Base-by-base conservation (phyloP, 2,888 invertebrate genomes). In the Gisinianus flammeolus region DNA sequence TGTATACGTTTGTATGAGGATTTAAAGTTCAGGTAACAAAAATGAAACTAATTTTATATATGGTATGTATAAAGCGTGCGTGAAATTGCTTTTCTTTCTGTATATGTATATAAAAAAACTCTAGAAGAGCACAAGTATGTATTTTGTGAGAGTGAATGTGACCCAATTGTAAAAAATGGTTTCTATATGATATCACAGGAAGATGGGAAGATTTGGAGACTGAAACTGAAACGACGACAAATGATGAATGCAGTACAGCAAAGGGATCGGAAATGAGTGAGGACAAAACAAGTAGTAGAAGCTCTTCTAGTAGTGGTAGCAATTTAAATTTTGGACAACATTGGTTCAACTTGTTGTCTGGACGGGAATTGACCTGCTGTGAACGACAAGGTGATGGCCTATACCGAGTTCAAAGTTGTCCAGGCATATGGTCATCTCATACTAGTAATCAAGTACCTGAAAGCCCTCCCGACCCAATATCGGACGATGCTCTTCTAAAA, bases 331-430 rank as follows among this genome's bases (percentile, higher is more conserved):
- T 80, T 67, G 80, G 80, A 30, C 76, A 76, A 26, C 79, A 79
- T 67, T 82, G 82, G 80, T 79, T 82, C 58, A 80, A 79, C 77
- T 70, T 82, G 33, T 77, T 82, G 69, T 79, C 80, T 28, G 79
- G 79, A 24, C 71, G 80, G 33, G 80, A 80, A 70, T 70, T 80
- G 72, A 76, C 76, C 16, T 81, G 81, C 67, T 82, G 82, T 79
- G 79, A 79, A 35, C 74, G 80, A 76, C 79, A 75, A 66, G 78
- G 73, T 22, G 83, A 85, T 69, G 82, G 85, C 62, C 81, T 85
- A 8, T 85, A 85, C 74, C 77, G 86, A 30, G 85, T 85, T 66
- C 85, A 85, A 66, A 85, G 85, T 56, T 86, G 86, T 80, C 86
- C 86, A 22, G 85, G 85, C 31, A 85, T 85, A 84, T n/a, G 84